A percentile compares a stretch with the other conserved stretches of the same genome.
These are phyloP conservation scores for Lepidochitona cinerea DNA, from an alignment of 2,888 invertebrate species.

Conservation along the genomic window DNA sequence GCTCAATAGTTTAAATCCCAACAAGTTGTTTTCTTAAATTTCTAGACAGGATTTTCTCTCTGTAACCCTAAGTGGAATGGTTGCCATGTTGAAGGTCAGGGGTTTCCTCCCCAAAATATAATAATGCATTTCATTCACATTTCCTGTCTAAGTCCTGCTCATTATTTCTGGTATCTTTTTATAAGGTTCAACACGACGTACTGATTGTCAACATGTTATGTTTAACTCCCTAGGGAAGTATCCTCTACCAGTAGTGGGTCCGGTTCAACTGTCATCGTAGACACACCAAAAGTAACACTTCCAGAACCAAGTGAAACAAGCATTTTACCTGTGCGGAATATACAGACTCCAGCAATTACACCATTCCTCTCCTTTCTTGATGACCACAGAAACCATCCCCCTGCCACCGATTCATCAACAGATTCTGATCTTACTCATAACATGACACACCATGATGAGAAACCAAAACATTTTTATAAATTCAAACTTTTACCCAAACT, in stretches of 20 bases:
- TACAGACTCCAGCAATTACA: conserved; percentile 26
- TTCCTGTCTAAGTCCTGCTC: no score
- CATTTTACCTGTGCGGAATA: conserved; percentile 12
- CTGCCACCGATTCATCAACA: conserved; percentile 36
- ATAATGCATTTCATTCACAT: no score
- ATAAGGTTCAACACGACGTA: no score
- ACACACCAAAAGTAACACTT: conserved; percentile 49
- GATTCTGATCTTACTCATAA: conserved; percentile 55
- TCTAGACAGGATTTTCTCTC: no score
- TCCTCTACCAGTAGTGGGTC: conserved; percentile 62
- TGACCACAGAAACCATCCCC: conserved; percentile 28
- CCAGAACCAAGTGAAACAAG: background rate
- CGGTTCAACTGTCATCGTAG: conserved; percentile 70
- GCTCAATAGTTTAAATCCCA: no score
- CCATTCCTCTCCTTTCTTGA: conserved; percentile 52
- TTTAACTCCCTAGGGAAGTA: background rate
- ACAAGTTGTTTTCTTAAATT: no score
- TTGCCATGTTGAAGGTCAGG: no score
- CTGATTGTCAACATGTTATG: no score
- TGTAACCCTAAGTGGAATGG: no score
- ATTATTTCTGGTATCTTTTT: no score
- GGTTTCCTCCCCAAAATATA: no score
- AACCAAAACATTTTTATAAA: conserved; percentile 79
- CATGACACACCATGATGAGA: conserved; percentile 55
- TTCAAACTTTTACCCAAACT: conserved; percentile 78